Evolutionary conservation across 2,113 vertebrate genomes (phyloP).

Genomic region (Corythaixoides concolor): DNA sequence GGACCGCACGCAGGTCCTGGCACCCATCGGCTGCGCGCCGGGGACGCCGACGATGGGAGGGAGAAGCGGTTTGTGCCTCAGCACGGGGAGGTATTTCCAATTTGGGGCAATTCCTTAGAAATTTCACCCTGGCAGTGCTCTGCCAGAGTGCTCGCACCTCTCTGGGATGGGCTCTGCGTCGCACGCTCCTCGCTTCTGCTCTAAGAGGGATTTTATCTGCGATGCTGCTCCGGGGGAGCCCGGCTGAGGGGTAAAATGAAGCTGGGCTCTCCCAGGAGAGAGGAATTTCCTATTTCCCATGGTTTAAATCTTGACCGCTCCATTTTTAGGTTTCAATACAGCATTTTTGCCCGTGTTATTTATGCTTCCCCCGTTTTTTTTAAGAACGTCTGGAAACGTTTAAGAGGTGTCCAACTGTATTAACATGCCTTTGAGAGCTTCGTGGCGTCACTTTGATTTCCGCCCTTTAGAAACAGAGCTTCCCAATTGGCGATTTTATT

Average conservation of each 20-base stretch:
- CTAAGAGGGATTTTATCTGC: rapidly evolving
- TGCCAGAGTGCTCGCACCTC: background rate
- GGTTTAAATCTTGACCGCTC: background rate
- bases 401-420: conserved; percentile 1
- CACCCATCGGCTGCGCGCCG: background rate
- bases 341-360: background rate
- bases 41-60: rapidly evolving
- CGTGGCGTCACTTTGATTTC: background rate
- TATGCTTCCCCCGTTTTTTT: background rate
- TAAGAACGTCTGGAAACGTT: conserved; percentile 15
- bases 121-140: background rate
- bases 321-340: background rate
- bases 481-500: background rate
- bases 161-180: background rate
- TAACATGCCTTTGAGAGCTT: background rate
- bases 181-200: background rate
- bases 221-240: background rate
- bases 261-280: background rate
- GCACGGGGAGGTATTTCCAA: background rate
- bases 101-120: background rate
- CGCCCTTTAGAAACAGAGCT: background rate
- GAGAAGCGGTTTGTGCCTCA: background rate
- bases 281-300: background rate
- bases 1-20: rapidly evolving
- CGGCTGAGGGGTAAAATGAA: background rate